A percentile compares a stretch with the other conserved stretches of the same genome.
These are phyloP conservation scores for Dysmachus trigonus DNA, from an alignment of 2,888 invertebrate genomes.

Conservation along the genomic window DNA sequence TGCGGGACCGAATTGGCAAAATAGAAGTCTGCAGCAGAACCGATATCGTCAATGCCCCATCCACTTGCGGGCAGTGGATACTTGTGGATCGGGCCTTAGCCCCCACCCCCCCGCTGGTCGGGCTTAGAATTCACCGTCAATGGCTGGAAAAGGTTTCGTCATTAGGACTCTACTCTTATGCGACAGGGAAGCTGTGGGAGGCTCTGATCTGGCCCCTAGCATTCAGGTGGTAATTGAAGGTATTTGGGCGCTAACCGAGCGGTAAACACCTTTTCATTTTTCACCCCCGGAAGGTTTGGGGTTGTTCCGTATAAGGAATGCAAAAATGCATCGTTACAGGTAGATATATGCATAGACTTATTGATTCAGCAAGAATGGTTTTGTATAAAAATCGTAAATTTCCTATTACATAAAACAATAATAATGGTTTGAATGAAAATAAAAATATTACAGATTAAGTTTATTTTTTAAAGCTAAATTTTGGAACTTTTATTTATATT, in stretches of 20 bases:
- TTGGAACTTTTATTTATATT: too few relatives aligned
- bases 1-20: conserved; percentile 2
- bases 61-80: conserved; percentile 11
- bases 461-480: too few relatives aligned
- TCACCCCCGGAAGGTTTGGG: background rate
- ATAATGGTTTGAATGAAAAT: too few relatives aligned
- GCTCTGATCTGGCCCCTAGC: background rate
- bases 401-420: too few relatives aligned
- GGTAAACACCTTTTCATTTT: background rate
- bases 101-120: background rate
- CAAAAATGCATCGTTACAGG: too few relatives aligned
- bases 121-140: background rate
- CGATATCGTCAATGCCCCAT: conserved; percentile 16
- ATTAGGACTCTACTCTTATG: background rate
- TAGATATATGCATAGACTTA: background rate
- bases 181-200: background rate
- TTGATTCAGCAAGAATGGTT: too few relatives aligned
- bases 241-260: background rate
- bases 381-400: too few relatives aligned
- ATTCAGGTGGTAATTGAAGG: background rate
- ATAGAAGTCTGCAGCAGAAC: conserved; percentile 20
- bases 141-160: background rate
- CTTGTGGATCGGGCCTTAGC: background rate
- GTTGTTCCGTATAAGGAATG: background rate
- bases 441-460: too few relatives aligned